Conservation (phyloP, 2,888 invertebrate genomes). For the Tiliacea citrago region DNA sequence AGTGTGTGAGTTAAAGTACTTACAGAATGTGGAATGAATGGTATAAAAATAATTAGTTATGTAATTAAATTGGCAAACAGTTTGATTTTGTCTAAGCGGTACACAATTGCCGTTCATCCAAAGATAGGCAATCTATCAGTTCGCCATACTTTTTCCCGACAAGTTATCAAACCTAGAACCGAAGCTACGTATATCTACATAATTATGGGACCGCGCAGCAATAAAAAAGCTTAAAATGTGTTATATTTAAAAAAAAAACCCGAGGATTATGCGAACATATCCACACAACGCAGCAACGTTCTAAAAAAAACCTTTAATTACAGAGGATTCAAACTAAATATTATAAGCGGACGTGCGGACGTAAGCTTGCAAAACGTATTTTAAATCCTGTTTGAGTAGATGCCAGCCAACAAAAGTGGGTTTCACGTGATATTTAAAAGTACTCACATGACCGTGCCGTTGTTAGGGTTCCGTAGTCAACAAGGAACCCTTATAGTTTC, state of each 20-base stretch:
- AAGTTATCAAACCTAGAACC: neutral
- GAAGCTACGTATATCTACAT: too few species aligned
- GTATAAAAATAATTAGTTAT: neutral
- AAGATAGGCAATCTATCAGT: too few species aligned
- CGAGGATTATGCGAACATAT: constrained; percentile 18
- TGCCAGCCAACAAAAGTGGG: constrained; percentile 1
- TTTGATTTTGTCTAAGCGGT: neutral
- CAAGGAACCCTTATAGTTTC: too few species aligned
- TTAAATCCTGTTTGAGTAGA: constrained; percentile 32
- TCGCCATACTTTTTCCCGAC: neutral
- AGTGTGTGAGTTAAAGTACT: neutral
- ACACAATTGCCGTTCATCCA: neutral
- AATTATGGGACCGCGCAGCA: too few species aligned
- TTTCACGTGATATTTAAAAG: neutral
- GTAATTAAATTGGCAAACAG: neutral
- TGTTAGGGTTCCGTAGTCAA: neutral
- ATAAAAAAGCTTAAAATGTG: neutral
- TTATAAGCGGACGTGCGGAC: constrained; percentile 10
- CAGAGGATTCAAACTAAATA: constrained; percentile 44
- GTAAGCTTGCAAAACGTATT: constrained; percentile 31
- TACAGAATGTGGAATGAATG: neutral
- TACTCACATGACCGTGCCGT: neutral
- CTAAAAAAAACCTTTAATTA: constrained; percentile 33
- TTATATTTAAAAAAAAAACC: neutral
- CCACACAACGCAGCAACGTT: neutral